Conservation (phyloP, 2,113 vertebrate genomes). For the Vulpes lagopus region DNA sequence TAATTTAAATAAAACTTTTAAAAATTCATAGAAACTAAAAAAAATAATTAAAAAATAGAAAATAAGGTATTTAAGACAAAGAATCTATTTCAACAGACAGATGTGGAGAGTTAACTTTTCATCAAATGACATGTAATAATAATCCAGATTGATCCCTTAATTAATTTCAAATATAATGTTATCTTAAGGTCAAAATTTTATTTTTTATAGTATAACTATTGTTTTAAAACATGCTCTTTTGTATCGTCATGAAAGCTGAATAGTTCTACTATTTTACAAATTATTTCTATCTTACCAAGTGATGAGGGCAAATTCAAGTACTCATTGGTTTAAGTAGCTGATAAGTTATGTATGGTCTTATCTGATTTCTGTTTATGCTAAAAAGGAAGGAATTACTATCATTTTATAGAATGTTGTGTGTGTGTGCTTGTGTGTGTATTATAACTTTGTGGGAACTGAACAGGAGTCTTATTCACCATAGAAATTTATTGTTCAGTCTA, state of each 20-base stretch:
- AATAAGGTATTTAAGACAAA: background rate
- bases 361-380: background rate
- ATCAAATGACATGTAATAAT: background rate
- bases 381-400: background rate
- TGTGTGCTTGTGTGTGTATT: background rate
- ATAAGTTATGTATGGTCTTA: background rate
- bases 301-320: background rate
- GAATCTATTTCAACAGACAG: background rate
- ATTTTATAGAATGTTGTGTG: constrained; percentile 10
- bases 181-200: constrained; percentile 14
- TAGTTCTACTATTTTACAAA: background rate
- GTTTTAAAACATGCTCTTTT: background rate
- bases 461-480: background rate
- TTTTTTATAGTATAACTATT: background rate
- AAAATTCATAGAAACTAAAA: background rate
- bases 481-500: background rate
- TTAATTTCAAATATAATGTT: constrained; percentile 54
- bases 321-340: background rate
- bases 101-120: background rate
- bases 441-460: background rate
- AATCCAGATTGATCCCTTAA: background rate
- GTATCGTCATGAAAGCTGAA: background rate
- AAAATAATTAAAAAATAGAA: background rate
- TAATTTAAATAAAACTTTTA: background rate
- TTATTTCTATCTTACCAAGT: background rate